Evolutionary conservation across 2,113 vertebrate genomes (phyloP), one percentile per base, ranked within the genome.

Genomic region (Tetraodon nigroviridis): DNA sequence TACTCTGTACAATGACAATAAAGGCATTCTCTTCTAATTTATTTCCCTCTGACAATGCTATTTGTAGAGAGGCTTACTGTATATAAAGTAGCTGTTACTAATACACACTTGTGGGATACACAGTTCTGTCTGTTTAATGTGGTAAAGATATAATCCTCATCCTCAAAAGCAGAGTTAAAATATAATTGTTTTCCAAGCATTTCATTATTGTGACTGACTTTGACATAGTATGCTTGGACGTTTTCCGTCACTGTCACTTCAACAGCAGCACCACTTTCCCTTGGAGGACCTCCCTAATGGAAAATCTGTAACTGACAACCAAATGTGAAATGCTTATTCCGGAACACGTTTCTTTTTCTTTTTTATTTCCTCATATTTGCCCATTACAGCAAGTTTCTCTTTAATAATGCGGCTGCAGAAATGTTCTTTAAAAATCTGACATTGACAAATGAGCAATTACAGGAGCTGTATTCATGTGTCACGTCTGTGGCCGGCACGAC

Each of bases 381-480:
- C 56, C 45, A 67, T 70, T 46, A 67, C 17, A 55, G 61, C 53
- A 55, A 62, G 20, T 74, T 84, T 70, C 59, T 60, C 69, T 64
- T 17, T 55, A 67, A 73, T 79, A 78, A 65, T 12, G 57, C 37
- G 48, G 59, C 69, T 49, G 52, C 3, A 19, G 24, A 69, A 75
- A 71, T 24, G 52, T 48, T 71, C 58, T 81, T 68, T 72, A 49
- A 79, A 70, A 77, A 83, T 58, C 61, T 84, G 86, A 89, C 82
- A 52, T 77, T 89, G 88, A 90, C 83, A 84, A 89, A 90, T 81
- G 79, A 88, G 83, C 85, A 88, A 88, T 89, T 82, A 84, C 76
- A 80, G 52, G 40, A 64, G 71, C 44, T 50, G 82, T 86, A 84
- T 87, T 84, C 77, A 75, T 22, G 60, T 74, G 78, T 85, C 81